Evolutionary conservation across 2,888 invertebrate genomes (phyloP), one percentile per base, ranked within the genome.

Genomic region (Agonopterix arenella): DNA sequence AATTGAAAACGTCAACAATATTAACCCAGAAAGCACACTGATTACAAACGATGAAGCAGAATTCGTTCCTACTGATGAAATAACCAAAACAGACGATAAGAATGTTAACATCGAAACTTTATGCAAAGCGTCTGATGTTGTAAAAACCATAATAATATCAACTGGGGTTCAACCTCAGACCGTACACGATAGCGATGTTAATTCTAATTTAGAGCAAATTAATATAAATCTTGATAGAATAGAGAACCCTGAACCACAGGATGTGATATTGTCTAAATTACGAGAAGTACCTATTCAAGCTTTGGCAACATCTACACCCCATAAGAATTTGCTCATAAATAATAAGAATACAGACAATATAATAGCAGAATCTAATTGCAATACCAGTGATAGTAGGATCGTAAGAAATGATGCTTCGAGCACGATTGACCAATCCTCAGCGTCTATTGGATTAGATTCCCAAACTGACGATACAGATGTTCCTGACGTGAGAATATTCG

Each of bases 401-500:
- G 37, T 48, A 44, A 51, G 48, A 41, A 52, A 56, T 10, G 59
- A 68, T 40, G 56, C 57, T 48, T 60, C 61, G 40, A 9, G 10
- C 4, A n/a, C 40, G 40, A 40, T 40, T 4, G n/a, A n/a, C 40
- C 40, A 40, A 4, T 40, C 38, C 2, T 38, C 40, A 1, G 9
- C 40, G 4, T n/a, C 40, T n/a, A n/a, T 40, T 9, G 40, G 40
- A 40, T n/a, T 40, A n/a, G 40, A 40, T 60, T 51, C 58, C 2
- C 62, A 63, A 56, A 63, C 59, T 43, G 64, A 68, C 10, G 43
- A 43, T 43, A 11, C 55, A 8, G 82, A 84, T 53, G 70, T 64
- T 49, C 88, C 88, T 13, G 88, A 88, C 61, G 70, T 88, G 4
- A 77, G 82, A 61, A 80, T 88, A 68, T 76, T 82, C 59, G 72